phyloP scores from a whole-genome alignment of 2,888 invertebrate genomes.

The Heteropelma amictum region DNA sequence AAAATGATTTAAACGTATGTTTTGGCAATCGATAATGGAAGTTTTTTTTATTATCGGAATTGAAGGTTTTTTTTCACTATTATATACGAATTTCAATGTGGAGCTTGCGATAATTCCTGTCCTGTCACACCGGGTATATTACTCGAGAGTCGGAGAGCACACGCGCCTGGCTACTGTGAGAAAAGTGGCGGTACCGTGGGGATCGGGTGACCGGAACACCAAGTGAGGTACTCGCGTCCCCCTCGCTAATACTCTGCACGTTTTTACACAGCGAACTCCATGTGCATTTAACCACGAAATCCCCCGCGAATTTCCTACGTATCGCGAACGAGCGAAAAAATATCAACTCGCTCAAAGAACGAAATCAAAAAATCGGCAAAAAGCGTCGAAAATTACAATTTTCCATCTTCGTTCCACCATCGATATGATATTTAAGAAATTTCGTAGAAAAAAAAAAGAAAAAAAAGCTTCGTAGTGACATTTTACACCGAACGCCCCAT shows the following conservation, averaged over 20 bases:
- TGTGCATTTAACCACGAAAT: not conserved
- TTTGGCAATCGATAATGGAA: not conserved
- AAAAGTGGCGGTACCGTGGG: constrained; percentile 53
- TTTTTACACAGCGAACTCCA: not conserved
- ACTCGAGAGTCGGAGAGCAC: constrained; percentile 30
- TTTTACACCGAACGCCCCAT: not conserved
- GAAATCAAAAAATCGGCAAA: too few species aligned
- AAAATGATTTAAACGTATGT: not conserved
- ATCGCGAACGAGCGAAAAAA: not conserved
- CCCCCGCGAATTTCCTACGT: not conserved
- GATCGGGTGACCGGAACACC: constrained; percentile 53
- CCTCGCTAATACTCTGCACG: constrained; percentile 34
- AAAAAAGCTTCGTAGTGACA: too few species aligned
- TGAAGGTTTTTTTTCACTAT: not conserved
- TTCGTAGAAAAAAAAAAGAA: too few species aligned
- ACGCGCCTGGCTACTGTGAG: constrained; percentile 52
- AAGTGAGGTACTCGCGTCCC: constrained; percentile 35
- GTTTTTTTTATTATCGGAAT: too few species aligned
- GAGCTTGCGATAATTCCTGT: not conserved
- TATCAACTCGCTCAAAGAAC: not conserved
- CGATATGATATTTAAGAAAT: too few species aligned
- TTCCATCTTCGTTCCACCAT: too few species aligned
- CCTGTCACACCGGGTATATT: constrained; percentile 43
- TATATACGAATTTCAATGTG: not conserved
- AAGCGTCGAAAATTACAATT: too few species aligned